These are phyloP conservation scores for Oegoconia quadripuncta DNA, from an alignment of 2,888 invertebrate species.

Conservation along the genomic window DNA sequence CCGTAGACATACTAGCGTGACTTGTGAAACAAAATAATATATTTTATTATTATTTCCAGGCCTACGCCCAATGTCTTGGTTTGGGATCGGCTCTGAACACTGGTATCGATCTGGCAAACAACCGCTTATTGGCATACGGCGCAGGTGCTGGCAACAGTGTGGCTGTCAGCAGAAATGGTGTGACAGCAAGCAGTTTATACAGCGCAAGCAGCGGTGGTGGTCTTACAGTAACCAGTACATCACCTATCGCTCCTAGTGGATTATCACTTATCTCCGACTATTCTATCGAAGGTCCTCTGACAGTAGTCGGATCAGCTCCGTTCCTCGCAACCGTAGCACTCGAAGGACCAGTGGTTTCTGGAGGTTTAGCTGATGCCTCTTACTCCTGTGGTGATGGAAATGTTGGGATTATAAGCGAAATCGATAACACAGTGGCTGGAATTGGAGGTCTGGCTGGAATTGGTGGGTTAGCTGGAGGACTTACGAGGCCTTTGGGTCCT, in stretches of 20 bases:
- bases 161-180: too few relatives aligned
- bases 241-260: conserved; percentile 26
- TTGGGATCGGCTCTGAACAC: neutral
- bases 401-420: conserved; percentile 18
- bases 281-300: conserved; percentile 28
- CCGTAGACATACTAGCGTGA: too few relatives aligned
- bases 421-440: conserved; percentile 1
- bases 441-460: neutral
- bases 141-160: neutral
- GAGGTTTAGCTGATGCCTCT: conserved; percentile 22
- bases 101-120: conserved; percentile 1
- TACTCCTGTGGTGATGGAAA: conserved; percentile 27
- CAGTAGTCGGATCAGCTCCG: conserved; percentile 27
- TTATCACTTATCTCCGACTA: conserved; percentile 30
- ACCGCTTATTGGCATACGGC: too few relatives aligned
- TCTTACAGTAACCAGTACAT: conserved; percentile 17
- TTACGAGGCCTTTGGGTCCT: too few relatives aligned
- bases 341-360: conserved; percentile 23
- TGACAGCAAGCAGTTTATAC: too few relatives aligned
- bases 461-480: neutral
- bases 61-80: too few relatives aligned
- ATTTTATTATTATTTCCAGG: too few relatives aligned
- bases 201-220: conserved; percentile 15
- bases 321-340: conserved; percentile 27
- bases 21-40: too few relatives aligned